Percentiles rank a stretch among this genome's conserved stretches.
These are phyloP conservation scores for Zingel zingel DNA, from an alignment of 2,113 vertebrate species.

Conservation along the genomic window DNA sequence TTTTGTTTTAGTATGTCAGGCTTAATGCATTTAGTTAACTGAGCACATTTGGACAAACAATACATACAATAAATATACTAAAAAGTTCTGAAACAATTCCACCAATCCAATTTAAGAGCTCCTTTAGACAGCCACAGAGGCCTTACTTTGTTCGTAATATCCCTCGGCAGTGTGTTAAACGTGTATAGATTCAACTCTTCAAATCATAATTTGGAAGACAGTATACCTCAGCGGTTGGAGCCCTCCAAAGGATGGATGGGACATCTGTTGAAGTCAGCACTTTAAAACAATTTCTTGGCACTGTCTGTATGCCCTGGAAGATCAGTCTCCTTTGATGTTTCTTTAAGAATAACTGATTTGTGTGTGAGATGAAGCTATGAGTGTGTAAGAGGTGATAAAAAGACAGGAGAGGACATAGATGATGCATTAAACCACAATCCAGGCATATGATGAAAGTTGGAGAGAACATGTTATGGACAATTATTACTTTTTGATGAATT, in stretches of 20 bases:
- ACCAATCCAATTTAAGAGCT: not conserved
- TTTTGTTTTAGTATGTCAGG: not conserved
- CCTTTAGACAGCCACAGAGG: not conserved
- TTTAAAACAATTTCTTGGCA: constrained; percentile 57
- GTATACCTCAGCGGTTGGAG: constrained; percentile 15
- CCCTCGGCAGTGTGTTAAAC: not conserved
- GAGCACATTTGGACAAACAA: not conserved
- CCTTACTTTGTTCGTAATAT: not conserved
- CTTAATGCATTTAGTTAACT: not conserved
- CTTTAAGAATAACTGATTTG: constrained; percentile 66
- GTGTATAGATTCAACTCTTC: constrained; percentile 2
- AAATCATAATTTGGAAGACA: constrained; percentile 31
- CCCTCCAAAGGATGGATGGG: constrained; percentile 40
- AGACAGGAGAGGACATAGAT: constrained; percentile 11
- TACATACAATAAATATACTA: not conserved
- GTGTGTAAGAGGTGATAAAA: constrained; percentile 32
- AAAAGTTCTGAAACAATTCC: not conserved
- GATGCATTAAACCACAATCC: constrained; percentile 13
- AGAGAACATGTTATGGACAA: not conserved
- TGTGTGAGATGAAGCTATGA: constrained; percentile 32
- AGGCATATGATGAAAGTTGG: constrained; percentile 11
- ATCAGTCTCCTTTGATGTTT: constrained; percentile 61
- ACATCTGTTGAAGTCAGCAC: constrained; percentile 63
- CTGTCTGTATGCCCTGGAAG: constrained; percentile 12
- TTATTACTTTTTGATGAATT: not conserved